Evolutionary conservation across 2,797 vertebrate species (phyloP).

Genomic region (Galaxias olidus): DNA sequence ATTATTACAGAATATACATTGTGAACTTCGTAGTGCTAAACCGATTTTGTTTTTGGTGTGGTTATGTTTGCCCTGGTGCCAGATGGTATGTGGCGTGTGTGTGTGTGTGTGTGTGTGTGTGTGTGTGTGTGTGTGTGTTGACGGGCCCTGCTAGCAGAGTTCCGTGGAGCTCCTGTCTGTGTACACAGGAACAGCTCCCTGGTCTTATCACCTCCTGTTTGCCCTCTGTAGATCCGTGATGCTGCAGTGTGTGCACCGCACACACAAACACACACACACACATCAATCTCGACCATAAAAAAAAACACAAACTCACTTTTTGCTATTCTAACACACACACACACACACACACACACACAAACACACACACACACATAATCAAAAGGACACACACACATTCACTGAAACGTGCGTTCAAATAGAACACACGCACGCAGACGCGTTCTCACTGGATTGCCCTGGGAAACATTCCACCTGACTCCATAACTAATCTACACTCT

Average conservation of each 20-base stretch:
- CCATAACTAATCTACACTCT: constrained; percentile 5
- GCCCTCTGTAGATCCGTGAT: constrained; percentile 64
- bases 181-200: constrained; percentile 64
- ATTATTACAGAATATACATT: too few relatives aligned
- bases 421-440: constrained; percentile 6
- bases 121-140: constrained; percentile 20
- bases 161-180: constrained; percentile 78
- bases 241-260: constrained; percentile 29
- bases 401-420: background rate
- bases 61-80: too few relatives aligned
- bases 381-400: constrained; percentile 11
- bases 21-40: too few relatives aligned
- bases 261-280: background rate
- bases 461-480: constrained; percentile 76
- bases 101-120: background rate
- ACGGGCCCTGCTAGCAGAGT: constrained; percentile 47
- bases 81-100: background rate
- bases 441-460: constrained; percentile 33
- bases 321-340: background rate
- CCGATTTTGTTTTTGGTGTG: too few relatives aligned
- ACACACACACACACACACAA: constrained; percentile 35
- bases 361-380: constrained; percentile 12
- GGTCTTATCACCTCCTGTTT: constrained; percentile 72
- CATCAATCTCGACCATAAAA: too few relatives aligned
- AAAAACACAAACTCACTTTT: background rate